Base-by-base conservation (phyloP, 1,140 invertebrate genomes). In the Medauroidea extradentata region DNA sequence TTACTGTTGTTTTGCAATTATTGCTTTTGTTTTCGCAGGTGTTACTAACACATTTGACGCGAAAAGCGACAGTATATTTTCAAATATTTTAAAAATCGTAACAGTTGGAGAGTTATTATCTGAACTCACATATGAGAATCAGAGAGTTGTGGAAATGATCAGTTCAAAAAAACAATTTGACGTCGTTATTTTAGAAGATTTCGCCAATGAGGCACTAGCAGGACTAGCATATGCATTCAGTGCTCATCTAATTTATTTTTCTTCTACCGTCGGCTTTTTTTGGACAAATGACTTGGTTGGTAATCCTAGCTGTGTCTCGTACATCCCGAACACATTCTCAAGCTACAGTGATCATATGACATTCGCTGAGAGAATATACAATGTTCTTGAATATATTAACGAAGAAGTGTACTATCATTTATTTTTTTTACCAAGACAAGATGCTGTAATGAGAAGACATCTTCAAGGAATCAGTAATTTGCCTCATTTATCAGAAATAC, bases 211-310 rank as follows among this genome's bases (percentile, higher is more conserved):
- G 53, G 68, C 71, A 0, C 59, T 67, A 0, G 66, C 70, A 13
- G 73, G 72, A 5, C 21, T 74, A 3, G 71, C 66, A 0, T 66
- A 73, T 18, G 65, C 70, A 21, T 74, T 72, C 18, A 69, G 72
- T 29, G 71, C 70, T 0, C 69, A 72, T 0, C 61, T 74, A 0
- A 72, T 74, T n/a, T 71, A 67, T 8, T 5, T 74, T 1, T 64
- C 69, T 13, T 69, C 73, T 0, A 71, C 73, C 52, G 73, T 72
- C 0, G 68, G 70, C 21, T 67, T 65, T 5, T 43, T 23, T 1
- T 56, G 25, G n/a, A 62, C 69, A 9, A 67, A 71, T 51, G 53
- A 53, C 1, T 27, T 63, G 5, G 59, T 66, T 27, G 73, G 71
- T 0, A 19, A 42, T 24, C 27, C 57, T 21, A 24, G 19, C 21